Evolutionary conservation across 2,797 vertebrate genomes (phyloP), one percentile per base, ranked within the genome.

Genomic region (Melanotaenia nigrans): DNA sequence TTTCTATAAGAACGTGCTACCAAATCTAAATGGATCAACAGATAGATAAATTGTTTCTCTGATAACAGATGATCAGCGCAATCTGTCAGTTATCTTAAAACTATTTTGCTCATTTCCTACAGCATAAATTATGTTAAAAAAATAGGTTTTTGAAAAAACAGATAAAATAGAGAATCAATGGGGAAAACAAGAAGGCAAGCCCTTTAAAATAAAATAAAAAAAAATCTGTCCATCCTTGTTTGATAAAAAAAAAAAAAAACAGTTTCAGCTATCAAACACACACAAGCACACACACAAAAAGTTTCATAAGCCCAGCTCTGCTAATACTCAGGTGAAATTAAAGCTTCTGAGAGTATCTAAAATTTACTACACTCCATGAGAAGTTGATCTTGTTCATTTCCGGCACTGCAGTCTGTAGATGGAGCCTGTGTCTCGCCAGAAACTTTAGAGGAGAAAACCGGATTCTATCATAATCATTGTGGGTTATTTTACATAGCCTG

Each of bases 401-500:
- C 65, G 51, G 70, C 32, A 36, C 56, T 78, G 66, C 40, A 20
- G 74, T 75, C 61, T 2, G 74, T 22, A 54, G 67, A 83, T 32
- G 1, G 78, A 61, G 73, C 36, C 68, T 57, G 61, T 22, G 79
- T 83, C 77, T 80, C 0, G 60, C 18, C 69, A 38, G 69, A 71
- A 75, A 70, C 78, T 73, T 63, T n/a, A 69, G 77, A 24, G 54
- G 62, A 77, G 56, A 82, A 84, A 82, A 80, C 42, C 70, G 55
- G 65, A 80, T 83, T 86, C 59, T 74, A 70, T 77, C 79, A 81
- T 74, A 62, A 61, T 77, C 75, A 0, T 42, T 49, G 71, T 22
- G 83, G 90, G 81, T 86, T 86, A 82, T 86, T 90, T 91, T 90
- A 90, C 89, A 90, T 62, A 68, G 84, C 54, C 76, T 69, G 25